Evolutionary conservation across 2,113 vertebrate genomes (phyloP).

Genomic region (Entosphenus tridentatus): DNA sequence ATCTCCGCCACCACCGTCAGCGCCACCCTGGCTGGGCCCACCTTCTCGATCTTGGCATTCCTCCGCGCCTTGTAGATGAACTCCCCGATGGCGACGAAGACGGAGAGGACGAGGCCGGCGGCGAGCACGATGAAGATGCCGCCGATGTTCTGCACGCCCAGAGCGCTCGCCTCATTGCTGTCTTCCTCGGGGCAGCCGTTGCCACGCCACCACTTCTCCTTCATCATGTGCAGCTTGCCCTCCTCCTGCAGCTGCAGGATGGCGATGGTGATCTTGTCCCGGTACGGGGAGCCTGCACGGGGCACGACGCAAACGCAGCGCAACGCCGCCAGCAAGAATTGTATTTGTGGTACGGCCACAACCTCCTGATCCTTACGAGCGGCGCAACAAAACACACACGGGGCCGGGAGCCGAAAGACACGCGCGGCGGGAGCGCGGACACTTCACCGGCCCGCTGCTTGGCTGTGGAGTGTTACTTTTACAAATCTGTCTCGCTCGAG

Average conservation of each 20-base stretch:
- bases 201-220: slow-evolving; percentile 93
- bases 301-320: background rate
- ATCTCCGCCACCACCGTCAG: background rate
- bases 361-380: too few relatives aligned
- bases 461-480: too few relatives aligned
- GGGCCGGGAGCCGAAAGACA: too few relatives aligned
- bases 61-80: slow-evolving; percentile 89
- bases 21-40: slow-evolving; percentile 14
- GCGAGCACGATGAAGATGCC: slow-evolving; percentile 93
- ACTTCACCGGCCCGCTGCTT: too few relatives aligned
- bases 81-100: slow-evolving; percentile 83
- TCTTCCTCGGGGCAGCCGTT: slow-evolving; percentile 67
- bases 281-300: slow-evolving; percentile 60
- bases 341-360: too few relatives aligned
- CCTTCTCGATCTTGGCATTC: slow-evolving; percentile 70
- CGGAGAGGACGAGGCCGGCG: slow-evolving; percentile 64
- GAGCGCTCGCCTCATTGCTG: slow-evolving; percentile 61
- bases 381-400: too few relatives aligned
- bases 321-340: too few relatives aligned
- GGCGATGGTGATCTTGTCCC: slow-evolving; percentile 92
- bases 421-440: too few relatives aligned
- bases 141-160: slow-evolving; percentile 82
- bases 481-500: too few relatives aligned
- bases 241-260: slow-evolving; percentile 89
- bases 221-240: slow-evolving; percentile 75